These are phyloP conservation scores for Eubasilissa regina DNA, from an alignment of 1,140 invertebrate genomes.

Conservation along the genomic window DNA sequence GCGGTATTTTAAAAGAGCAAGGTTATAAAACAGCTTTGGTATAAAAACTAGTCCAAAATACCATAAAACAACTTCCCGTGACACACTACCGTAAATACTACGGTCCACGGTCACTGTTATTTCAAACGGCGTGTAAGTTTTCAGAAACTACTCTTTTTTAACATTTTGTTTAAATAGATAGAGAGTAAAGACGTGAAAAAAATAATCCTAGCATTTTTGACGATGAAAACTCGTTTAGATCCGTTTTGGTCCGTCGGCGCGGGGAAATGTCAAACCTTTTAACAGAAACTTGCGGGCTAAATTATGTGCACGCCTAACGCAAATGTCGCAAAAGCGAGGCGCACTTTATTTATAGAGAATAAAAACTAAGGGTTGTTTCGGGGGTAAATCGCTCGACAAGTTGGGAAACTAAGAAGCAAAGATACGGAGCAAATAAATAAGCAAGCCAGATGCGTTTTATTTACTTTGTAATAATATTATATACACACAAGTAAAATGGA, in stretches of 20 bases:
- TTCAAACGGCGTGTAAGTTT: background rate
- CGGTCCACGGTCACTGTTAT: background rate
- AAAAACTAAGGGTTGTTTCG: conserved; percentile 13
- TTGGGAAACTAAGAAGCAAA: conserved; percentile 12
- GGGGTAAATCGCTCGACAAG: conserved; percentile 14
- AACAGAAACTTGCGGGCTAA: background rate
- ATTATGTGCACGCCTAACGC: conserved; percentile 13
- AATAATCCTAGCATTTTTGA: background rate
- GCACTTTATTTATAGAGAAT: background rate
- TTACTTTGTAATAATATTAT: conserved; percentile 25
- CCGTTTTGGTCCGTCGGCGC: background rate
- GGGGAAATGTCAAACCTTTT: conserved; percentile 5
- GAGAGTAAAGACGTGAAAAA: background rate
- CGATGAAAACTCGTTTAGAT: background rate
- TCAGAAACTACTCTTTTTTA: too few relatives aligned
- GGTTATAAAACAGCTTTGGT: conserved; percentile 12
- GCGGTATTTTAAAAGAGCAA: conserved; percentile 3
- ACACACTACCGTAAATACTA: background rate
- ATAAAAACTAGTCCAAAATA: conserved; percentile 7
- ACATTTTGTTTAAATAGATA: too few relatives aligned
- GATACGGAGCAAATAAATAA: conserved; percentile 15
- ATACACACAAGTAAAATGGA: conserved; percentile 4
- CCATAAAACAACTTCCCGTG: conserved; percentile 5
- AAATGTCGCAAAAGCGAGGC: conserved; percentile 24
- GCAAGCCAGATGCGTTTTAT: conserved; percentile 40